Conservation (phyloP, 2,113 vertebrate genomes). For the Alligator sinensis region DNA sequence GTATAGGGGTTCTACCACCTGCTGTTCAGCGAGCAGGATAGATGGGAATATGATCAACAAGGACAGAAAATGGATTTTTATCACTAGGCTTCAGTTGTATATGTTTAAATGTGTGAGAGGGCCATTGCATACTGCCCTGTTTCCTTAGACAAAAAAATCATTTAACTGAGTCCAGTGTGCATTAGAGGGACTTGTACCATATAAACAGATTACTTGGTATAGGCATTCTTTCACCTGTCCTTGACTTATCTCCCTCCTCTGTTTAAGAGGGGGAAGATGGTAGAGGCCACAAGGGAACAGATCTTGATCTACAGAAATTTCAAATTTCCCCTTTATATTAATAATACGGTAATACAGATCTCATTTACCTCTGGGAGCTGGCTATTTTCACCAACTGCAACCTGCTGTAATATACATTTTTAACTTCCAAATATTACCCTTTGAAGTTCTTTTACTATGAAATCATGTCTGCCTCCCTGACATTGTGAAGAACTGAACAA, state of each 20-base stretch:
- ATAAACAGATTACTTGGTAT: background rate
- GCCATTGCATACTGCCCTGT: background rate
- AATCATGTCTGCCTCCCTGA: background rate
- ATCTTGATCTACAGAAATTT: background rate
- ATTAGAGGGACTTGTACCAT: background rate
- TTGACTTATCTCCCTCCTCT: background rate
- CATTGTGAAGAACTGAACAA: background rate
- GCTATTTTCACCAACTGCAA: background rate
- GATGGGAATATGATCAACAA: background rate
- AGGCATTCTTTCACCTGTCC: background rate
- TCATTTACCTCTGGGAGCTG: background rate
- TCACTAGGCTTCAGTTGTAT: background rate
- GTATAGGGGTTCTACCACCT: conserved; percentile 16
- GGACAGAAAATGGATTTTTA: background rate
- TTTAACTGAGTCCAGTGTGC: background rate
- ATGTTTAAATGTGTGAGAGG: background rate
- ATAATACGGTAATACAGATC: background rate
- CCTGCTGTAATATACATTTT: background rate
- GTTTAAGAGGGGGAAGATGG: background rate
- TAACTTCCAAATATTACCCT: background rate
- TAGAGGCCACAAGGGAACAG: background rate
- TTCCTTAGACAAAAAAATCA: background rate
- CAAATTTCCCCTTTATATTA: background rate
- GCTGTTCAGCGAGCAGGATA: background rate
- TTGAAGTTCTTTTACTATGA: background rate